phyloP scores from a whole-genome alignment of 2,113 vertebrate species.

The Phalacrocorax pelagicus region DNA sequence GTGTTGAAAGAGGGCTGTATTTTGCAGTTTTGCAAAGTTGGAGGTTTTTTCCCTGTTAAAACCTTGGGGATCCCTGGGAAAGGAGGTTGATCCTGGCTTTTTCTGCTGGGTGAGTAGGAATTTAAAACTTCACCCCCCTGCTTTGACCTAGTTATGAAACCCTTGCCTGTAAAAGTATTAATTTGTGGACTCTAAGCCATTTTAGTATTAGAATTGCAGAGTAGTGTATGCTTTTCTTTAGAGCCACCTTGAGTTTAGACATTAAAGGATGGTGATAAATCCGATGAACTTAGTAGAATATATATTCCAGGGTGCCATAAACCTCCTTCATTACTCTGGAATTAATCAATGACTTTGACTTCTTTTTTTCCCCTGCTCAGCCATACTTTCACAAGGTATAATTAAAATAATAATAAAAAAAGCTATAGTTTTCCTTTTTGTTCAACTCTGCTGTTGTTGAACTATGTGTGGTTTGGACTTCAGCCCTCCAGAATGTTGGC shows the following conservation, averaged over 20 bases:
- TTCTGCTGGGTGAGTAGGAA: conserved; percentile 14
- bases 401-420: neutral
- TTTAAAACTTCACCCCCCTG: neutral
- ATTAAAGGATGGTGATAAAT: neutral
- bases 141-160: conserved; percentile 37
- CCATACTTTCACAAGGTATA: conserved; percentile 23
- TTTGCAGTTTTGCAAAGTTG: neutral
- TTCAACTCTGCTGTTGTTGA: conserved; percentile 47
- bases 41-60: neutral
- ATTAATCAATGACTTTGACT: conserved; percentile 29
- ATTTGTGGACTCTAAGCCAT: neutral
- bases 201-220: neutral
- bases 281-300: neutral
- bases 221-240: neutral
- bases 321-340: neutral
- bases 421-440: conserved; percentile 40
- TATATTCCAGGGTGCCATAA: neutral
- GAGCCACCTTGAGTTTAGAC: neutral
- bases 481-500: conserved; percentile 55
- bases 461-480: conserved; percentile 57
- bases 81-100: conserved; percentile 10
- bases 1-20: neutral
- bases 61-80: conserved; percentile 28
- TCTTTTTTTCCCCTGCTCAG: neutral
- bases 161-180: neutral